Conservation (phyloP, 2,113 vertebrate species). For the Conger conger region DNA sequence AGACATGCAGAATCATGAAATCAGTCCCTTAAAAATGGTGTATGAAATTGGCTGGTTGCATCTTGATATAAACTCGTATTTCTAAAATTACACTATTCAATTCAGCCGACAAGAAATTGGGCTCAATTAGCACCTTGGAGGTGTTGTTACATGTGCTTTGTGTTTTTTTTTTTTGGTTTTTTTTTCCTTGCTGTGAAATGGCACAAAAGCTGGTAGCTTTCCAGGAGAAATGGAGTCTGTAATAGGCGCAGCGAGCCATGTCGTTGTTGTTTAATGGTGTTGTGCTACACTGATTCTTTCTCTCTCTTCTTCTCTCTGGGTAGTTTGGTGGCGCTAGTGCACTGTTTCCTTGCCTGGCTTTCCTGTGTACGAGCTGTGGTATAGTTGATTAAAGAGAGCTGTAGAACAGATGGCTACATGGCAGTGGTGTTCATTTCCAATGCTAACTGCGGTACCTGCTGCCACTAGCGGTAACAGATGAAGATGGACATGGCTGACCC, state of each 20-base stretch:
- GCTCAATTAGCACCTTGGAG: not conserved
- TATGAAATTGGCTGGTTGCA: slow-evolving; percentile 11
- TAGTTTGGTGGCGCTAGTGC: not conserved
- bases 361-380: slow-evolving; percentile 10
- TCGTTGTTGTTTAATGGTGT: slow-evolving; percentile 3
- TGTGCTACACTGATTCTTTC: not conserved
- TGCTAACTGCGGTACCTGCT: slow-evolving; percentile 28
- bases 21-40: not conserved
- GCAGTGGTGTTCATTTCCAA: slow-evolving; percentile 11
- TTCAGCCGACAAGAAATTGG: not conserved
- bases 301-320: not conserved
- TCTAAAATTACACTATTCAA: not conserved
- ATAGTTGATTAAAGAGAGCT: slow-evolving; percentile 18
- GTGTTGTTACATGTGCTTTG: not conserved
- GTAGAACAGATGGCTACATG: not conserved
- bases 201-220: slow-evolving; percentile 5
- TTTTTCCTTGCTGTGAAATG: slow-evolving; percentile 12
- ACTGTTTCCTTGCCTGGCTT: not conserved
- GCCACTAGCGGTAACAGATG: slow-evolving; percentile 28
- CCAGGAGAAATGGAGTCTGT: slow-evolving; percentile 12
- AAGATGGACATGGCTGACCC: slow-evolving; percentile 36
- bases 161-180: not conserved
- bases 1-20: slow-evolving; percentile 4
- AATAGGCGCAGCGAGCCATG: not conserved
- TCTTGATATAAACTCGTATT: not conserved